Evolutionary conservation across 1,140 invertebrate species (phyloP).

Genomic region (Bombus confusus): DNA sequence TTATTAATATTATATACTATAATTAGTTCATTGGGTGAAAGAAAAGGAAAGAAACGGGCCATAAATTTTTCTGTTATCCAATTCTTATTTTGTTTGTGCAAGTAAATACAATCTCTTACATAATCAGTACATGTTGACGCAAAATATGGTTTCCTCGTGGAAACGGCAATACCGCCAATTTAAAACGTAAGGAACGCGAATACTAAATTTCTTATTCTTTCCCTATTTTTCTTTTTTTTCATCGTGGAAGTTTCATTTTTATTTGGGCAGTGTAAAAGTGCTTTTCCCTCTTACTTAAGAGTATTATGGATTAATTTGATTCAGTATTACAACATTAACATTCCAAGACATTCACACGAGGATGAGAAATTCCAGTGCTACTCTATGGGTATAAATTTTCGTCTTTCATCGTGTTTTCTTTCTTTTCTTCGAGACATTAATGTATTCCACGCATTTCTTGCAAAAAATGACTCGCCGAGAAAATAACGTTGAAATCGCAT

Average conservation of each 20-base stretch:
- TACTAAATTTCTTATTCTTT: constrained; percentile 1
- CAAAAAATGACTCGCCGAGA: constrained; percentile 1
- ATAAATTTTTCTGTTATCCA: constrained; percentile 30
- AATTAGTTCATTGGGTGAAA: background rate
- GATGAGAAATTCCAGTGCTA: background rate
- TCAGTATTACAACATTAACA: constrained; percentile 21
- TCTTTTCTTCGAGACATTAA: background rate
- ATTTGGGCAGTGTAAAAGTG: constrained; percentile 27
- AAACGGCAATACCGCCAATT: constrained; percentile 34
- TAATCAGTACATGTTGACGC: constrained; percentile 49
- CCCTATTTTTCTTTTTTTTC: background rate
- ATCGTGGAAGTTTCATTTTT: background rate
- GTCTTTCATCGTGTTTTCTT: background rate
- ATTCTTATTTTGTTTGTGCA: constrained; percentile 51
- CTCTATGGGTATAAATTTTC: background rate
- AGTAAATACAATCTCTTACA: constrained; percentile 54
- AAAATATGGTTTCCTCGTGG: constrained; percentile 38
- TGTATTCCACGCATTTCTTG: background rate
- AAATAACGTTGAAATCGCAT: constrained; percentile 16
- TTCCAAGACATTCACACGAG: constrained; percentile 36
- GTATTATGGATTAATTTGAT: constrained; percentile 35
- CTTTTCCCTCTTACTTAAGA: constrained; percentile 23
- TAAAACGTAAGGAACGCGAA: constrained; percentile 29
- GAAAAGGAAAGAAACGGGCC: background rate
- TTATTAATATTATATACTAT: background rate